Conservation (phyloP, 2,113 vertebrate genomes). For the Suncus etruscus region DNA sequence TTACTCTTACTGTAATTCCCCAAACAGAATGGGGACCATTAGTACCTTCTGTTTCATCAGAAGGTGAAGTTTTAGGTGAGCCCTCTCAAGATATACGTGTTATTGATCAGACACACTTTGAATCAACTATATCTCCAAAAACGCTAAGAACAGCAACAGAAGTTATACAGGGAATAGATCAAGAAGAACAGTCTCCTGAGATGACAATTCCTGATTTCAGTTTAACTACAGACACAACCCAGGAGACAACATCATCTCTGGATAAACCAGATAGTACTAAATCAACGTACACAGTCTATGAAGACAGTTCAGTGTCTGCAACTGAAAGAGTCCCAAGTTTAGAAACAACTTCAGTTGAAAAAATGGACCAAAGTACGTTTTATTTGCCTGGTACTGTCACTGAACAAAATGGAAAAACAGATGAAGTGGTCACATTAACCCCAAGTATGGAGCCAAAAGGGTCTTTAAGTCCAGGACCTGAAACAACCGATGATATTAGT, state of each 20-base stretch:
- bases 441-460: background rate
- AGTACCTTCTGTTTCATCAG: conserved; percentile 73
- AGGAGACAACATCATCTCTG: background rate
- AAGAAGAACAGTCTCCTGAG: conserved; percentile 65
- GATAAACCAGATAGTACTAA: conserved; percentile 65
- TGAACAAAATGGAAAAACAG: conserved; percentile 62
- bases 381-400: conserved; percentile 36
- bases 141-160: conserved; percentile 70
- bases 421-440: conserved; percentile 28
- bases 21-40: conserved; percentile 75
- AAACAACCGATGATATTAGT: conserved; percentile 40
- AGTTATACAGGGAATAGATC: conserved; percentile 36
- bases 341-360: conserved; percentile 67
- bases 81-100: conserved; percentile 67
- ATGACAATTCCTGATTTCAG: conserved; percentile 45
- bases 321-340: conserved; percentile 49
- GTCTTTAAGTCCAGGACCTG: conserved; percentile 44
- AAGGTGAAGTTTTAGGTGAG: conserved; percentile 76
- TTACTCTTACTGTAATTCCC: conserved; percentile 71
- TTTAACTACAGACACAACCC: background rate
- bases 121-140: conserved; percentile 73
- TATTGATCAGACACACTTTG: conserved; percentile 74
- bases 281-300: conserved; percentile 79
- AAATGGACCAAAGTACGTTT: conserved; percentile 40
- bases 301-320: conserved; percentile 61